Evolutionary conservation across 2,888 invertebrate genomes (phyloP).

Genomic region (Choristoneura rosaceana): DNA sequence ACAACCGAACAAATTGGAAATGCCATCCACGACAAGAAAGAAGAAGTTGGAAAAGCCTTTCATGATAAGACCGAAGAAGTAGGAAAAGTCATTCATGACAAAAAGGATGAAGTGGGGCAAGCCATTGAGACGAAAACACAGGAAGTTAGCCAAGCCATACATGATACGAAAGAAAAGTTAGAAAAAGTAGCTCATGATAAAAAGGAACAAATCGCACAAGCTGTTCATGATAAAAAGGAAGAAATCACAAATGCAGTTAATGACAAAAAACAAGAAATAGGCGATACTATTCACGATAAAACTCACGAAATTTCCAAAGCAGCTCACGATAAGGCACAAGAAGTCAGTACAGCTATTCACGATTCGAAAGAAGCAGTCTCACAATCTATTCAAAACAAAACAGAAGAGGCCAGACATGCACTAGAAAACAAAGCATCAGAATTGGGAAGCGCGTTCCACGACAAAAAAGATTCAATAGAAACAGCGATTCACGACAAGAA

Average conservation of each 20-base stretch:
- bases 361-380: constrained; percentile 45
- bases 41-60: constrained; percentile 44
- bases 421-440: constrained; percentile 47
- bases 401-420: constrained; percentile 44
- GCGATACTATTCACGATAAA: constrained; percentile 54
- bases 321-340: constrained; percentile 47
- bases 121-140: constrained; percentile 45
- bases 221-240: constrained; percentile 46
- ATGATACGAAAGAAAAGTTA: constrained; percentile 47
- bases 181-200: constrained; percentile 47
- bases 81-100: constrained; percentile 54
- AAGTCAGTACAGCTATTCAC: constrained; percentile 21
- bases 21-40: constrained; percentile 45
- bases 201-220: constrained; percentile 26
- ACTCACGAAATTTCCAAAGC: constrained; percentile 52
- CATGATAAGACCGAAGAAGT: constrained; percentile 47
- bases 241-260: constrained; percentile 51
- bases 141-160: constrained; percentile 29
- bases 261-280: constrained; percentile 56
- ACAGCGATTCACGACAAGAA: constrained; percentile 45
- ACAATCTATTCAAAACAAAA: constrained; percentile 26
- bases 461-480: constrained; percentile 48
- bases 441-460: constrained; percentile 46
- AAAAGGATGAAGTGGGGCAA: constrained; percentile 57
- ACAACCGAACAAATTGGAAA: constrained; percentile 48